phyloP scores from a whole-genome alignment of 2,888 invertebrate genomes.

The Brenthis hecate region DNA sequence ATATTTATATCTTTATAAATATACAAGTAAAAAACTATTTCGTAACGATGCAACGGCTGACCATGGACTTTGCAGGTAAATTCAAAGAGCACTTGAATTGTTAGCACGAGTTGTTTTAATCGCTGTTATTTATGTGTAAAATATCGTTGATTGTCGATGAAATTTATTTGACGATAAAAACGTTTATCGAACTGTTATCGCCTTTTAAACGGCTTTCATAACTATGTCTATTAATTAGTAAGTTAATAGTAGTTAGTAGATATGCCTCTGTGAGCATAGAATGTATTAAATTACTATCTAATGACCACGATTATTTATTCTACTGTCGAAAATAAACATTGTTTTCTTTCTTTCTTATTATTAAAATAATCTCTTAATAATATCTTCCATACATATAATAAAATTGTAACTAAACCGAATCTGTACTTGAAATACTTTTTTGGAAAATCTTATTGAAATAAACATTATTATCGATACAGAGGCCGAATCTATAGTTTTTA shows the following conservation, averaged over 20 bases:
- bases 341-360: background rate
- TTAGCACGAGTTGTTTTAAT: slow-evolving; percentile 11
- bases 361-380: background rate
- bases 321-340: no score
- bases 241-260: background rate
- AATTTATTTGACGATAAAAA: slow-evolving; percentile 1
- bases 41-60: background rate
- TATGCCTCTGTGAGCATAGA: background rate
- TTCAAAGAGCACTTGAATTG: slow-evolving; percentile 6
- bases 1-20: no score
- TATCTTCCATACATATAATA: no score
- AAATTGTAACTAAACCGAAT: no score
- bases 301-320: no score
- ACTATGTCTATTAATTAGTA: background rate
- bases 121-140: slow-evolving; percentile 8
- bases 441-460: no score
- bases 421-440: no score
- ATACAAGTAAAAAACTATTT: background rate
- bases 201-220: slow-evolving; percentile 11
- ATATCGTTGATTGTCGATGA: slow-evolving; percentile 4
- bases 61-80: slow-evolving; percentile 4
- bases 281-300: no score
- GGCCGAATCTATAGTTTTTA: no score
- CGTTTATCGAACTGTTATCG: slow-evolving; percentile 13
- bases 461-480: no score